phyloP scores from a whole-genome alignment of 1,140 invertebrate species.

The Anastrepha ludens region DNA sequence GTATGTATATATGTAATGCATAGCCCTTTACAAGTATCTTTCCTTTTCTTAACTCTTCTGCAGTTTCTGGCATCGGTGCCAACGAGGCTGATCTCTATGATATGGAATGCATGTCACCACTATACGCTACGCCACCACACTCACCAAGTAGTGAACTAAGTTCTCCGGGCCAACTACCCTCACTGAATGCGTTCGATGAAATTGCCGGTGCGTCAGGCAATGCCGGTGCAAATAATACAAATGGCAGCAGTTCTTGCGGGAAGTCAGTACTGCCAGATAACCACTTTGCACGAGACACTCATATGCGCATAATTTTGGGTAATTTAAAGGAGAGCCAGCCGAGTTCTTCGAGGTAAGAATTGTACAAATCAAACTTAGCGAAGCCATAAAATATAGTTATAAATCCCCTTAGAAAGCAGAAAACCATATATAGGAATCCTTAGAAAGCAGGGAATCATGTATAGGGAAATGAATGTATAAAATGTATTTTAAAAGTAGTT shows the following conservation, averaged over 20 bases:
- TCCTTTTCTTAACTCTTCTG: slow-evolving; percentile 6
- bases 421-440: too few relatives aligned
- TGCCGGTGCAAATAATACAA: not conserved
- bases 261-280: slow-evolving; percentile 76
- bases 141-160: slow-evolving; percentile 85
- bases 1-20: too few relatives aligned
- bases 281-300: slow-evolving; percentile 89
- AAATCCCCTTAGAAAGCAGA: too few relatives aligned
- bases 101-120: slow-evolving; percentile 78
- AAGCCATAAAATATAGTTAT: too few relatives aligned
- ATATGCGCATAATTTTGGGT: slow-evolving; percentile 92
- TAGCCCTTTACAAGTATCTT: not conserved
- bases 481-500: too few relatives aligned
- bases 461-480: too few relatives aligned
- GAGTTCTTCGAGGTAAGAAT: slow-evolving; percentile 67
- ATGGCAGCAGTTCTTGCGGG: slow-evolving; percentile 60
- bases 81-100: slow-evolving; percentile 74
- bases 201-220: slow-evolving; percentile 70
- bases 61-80: slow-evolving; percentile 64
- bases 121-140: slow-evolving; percentile 88
- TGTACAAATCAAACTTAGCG: too few relatives aligned
- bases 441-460: too few relatives aligned
- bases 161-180: slow-evolving; percentile 76
- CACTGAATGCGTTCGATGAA: slow-evolving; percentile 75
- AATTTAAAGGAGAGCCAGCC: slow-evolving; percentile 75